Conservation (phyloP, 2,113 vertebrate species). For the Actenoides lindsayi region DNA sequence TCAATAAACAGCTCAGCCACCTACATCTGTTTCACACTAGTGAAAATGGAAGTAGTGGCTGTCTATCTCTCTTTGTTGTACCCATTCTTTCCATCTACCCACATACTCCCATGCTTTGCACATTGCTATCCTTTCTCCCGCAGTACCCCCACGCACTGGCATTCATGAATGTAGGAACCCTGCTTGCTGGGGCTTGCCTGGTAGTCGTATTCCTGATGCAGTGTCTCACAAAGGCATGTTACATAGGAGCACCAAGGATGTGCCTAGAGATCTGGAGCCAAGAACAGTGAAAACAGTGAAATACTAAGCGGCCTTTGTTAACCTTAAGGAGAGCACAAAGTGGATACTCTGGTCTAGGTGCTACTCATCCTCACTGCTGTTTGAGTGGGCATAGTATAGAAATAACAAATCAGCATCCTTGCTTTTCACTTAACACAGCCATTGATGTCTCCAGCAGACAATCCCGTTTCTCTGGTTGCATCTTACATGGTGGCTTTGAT, state of each 20-base stretch:
- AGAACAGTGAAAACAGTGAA: background rate
- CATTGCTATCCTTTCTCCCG: background rate
- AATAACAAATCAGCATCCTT: accelerated
- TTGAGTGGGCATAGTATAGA: background rate
- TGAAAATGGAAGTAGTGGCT: background rate
- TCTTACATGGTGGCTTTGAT: background rate
- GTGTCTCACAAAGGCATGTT: background rate
- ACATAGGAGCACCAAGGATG: background rate
- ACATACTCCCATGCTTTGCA: background rate
- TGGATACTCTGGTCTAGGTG: background rate
- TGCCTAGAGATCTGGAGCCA: background rate
- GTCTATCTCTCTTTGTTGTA: background rate
- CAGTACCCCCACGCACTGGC: background rate
- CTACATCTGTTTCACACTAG: background rate
- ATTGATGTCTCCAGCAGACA: background rate
- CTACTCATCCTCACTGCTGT: background rate
- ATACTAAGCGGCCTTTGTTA: background rate
- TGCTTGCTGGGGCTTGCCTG: background rate
- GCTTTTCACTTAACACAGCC: background rate
- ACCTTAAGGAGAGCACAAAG: background rate
- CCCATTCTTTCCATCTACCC: slow-evolving; percentile 4
- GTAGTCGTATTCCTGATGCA: accelerated
- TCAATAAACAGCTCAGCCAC: background rate
- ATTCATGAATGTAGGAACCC: background rate
- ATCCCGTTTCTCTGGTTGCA: background rate